Evolutionary conservation across 2,113 vertebrate species (phyloP).

Genomic region (Phyllopteryx taeniolatus): DNA sequence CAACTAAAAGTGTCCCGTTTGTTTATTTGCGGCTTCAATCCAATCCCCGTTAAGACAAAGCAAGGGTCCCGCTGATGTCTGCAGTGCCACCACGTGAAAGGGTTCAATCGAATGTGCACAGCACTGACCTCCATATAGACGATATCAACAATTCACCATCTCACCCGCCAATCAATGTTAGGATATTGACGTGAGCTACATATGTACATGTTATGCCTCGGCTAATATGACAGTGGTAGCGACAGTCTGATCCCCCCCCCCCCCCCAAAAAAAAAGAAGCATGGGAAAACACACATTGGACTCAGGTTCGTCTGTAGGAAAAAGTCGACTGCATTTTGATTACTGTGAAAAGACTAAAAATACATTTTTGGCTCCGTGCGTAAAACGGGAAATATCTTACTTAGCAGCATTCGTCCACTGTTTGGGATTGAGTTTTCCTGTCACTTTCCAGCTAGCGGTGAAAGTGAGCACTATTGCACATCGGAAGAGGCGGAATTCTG

Average conservation of each 20-base stretch:
- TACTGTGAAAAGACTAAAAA: constrained; percentile 60
- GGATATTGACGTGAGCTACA: constrained; percentile 25
- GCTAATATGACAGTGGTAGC: constrained; percentile 24
- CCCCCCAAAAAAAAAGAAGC: constrained; percentile 36
- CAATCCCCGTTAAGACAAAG: constrained; percentile 18
- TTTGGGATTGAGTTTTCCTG: neutral
- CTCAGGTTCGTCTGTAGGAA: constrained; percentile 52
- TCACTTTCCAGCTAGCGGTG: too few relatives aligned
- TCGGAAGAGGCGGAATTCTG: constrained; percentile 24
- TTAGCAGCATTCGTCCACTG: constrained; percentile 69
- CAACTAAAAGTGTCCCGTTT: neutral
- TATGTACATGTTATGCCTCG: constrained; percentile 58
- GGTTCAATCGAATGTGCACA: constrained; percentile 28
- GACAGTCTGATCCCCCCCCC: too few relatives aligned
- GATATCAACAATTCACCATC: constrained; percentile 17
- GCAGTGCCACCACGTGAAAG: constrained; percentile 1
- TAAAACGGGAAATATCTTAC: constrained; percentile 61
- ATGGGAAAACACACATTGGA: constrained; percentile 56
- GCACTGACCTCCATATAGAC: constrained; percentile 40
- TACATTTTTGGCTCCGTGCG: constrained; percentile 63
- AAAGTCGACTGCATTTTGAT: constrained; percentile 36
- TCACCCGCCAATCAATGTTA: constrained; percentile 21
- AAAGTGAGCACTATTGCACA: constrained; percentile 57
- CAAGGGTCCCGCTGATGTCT: constrained; percentile 30
- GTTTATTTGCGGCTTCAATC: neutral